Base-by-base conservation (phyloP, 2,113 vertebrate species). In the Rhinichthys klamathensis region DNA sequence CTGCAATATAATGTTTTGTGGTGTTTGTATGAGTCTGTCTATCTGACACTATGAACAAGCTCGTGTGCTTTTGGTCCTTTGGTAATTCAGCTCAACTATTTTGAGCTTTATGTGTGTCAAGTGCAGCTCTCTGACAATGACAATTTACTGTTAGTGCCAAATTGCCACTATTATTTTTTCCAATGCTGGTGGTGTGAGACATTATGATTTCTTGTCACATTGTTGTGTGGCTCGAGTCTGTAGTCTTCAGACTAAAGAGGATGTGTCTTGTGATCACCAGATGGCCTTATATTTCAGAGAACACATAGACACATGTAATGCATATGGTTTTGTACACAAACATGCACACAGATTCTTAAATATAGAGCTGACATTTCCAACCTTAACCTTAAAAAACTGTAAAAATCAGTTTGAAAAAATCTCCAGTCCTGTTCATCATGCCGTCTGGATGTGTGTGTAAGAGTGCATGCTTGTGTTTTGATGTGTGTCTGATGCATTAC, bases 71-170 rank as follows among this genome's bases (percentile, higher is more conserved):
- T 38, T 79, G 76, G 51, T 79, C 54, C 30, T 25, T 79, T 79
- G 51, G 56, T 79, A 61, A 60, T 79, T 79, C 54, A 61, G 76
- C 23, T 41, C 30, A 63, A 63, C 77, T 30, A 44, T 80, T 80
- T 80, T 63, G 38, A 63, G 77, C 77, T 81, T 81, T 49, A 80
- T 63, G 35, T 80, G 35, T 80, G 44, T 81, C 38, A 80, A 63
- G 35, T 63, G 35, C 35, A 25, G 35, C 77, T 80, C n/a, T 78
- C 13, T 18, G 58, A 63, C n/a, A 21, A 44, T 25, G 77, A 63
- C n/a, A 23, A 46, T 18, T 11, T 15, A 58, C 30, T 58, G 54
- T 56, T 60, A 23, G 11, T 58, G 54, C 18, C 58, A 75, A 41
- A 41, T 8, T 41, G 41, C 70, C 56, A 63, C 8, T 16, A 0